phyloP scores from a whole-genome alignment of 2,113 vertebrate genomes.

The Corydoras sp. region DNA sequence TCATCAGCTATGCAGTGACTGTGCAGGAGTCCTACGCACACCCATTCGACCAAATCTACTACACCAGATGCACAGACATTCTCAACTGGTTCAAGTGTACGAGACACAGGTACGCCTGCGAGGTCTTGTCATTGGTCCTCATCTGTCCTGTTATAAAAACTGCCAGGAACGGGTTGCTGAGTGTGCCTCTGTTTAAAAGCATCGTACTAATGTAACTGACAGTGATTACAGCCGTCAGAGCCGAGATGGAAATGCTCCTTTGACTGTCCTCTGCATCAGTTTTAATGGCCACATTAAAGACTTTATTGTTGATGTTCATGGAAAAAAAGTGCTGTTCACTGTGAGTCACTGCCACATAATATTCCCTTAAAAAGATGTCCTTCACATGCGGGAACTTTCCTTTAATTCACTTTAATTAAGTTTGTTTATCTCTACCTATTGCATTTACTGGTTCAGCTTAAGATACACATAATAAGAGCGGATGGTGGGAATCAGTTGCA shows the following conservation, averaged over 20 bases:
- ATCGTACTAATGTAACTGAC: constrained; percentile 26
- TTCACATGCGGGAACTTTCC: constrained; percentile 23
- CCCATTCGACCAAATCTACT: constrained; percentile 97
- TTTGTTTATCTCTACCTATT: constrained; percentile 21
- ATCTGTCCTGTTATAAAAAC: constrained; percentile 24
- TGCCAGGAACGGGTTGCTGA: constrained; percentile 10
- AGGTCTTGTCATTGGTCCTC: constrained; percentile 16
- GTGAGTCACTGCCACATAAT: constrained; percentile 28
- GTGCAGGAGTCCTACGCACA: constrained; percentile 96
- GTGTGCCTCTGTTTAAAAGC: constrained; percentile 30
- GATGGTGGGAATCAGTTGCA: too few species aligned
- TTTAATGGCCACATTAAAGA: constrained; percentile 54
- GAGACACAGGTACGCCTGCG: constrained; percentile 79
- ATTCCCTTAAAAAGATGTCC: constrained; percentile 33
- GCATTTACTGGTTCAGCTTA: not conserved
- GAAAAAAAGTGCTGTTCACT: constrained; percentile 38
- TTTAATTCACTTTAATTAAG: constrained; percentile 27
- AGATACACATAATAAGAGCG: too few species aligned
- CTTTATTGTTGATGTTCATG: constrained; percentile 42
- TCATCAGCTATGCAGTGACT: constrained; percentile 88
- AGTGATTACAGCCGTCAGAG: constrained; percentile 38
- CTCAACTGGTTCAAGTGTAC: constrained; percentile 99
- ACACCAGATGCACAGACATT: constrained; percentile 96
- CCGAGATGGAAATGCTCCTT: constrained; percentile 32
- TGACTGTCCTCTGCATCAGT: constrained; percentile 45